A percentile compares a stretch with the other conserved stretches of the same genome.
phyloP scores from a whole-genome alignment of 2,113 vertebrate species.

The Enhydra lutris region DNA sequence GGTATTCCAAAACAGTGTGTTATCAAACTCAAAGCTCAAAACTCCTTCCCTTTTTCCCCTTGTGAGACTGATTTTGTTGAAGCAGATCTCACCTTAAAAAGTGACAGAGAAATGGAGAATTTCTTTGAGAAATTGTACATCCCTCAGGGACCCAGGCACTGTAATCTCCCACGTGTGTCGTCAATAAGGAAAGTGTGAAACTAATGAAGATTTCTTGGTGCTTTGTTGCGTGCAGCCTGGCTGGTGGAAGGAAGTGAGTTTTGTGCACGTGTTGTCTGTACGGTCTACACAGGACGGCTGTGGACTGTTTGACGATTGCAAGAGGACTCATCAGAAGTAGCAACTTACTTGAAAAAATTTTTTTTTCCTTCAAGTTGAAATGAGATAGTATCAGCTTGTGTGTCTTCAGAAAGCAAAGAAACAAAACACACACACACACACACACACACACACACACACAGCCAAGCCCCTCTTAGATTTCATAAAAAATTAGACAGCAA shows the following conservation, averaged over 20 bases:
- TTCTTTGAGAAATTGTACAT: not conserved
- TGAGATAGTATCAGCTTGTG: not conserved
- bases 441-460: not conserved
- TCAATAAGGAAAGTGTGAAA: not conserved
- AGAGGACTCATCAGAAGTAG: not conserved
- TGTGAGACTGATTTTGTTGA: not conserved
- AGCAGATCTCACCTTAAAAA: not conserved
- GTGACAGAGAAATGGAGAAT: not conserved
- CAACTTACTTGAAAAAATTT: not conserved
- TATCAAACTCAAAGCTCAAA: not conserved
- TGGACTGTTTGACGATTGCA: not conserved
- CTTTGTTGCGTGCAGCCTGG: not conserved
- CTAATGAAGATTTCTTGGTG: not conserved
- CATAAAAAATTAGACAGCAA: not conserved
- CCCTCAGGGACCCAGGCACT: not conserved
- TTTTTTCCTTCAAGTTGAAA: not conserved
- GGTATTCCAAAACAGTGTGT: not conserved
- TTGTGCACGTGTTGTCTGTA: fast-evolving
- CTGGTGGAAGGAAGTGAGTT: not conserved
- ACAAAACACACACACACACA: not conserved
- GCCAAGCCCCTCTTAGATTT: not conserved
- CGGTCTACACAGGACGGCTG: not conserved
- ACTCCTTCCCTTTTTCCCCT: not conserved
- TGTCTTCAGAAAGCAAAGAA: not conserved
- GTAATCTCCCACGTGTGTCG: not conserved